phyloP scores from a whole-genome alignment of 2,888 invertebrate species.

The Polyommatus iphigenia region DNA sequence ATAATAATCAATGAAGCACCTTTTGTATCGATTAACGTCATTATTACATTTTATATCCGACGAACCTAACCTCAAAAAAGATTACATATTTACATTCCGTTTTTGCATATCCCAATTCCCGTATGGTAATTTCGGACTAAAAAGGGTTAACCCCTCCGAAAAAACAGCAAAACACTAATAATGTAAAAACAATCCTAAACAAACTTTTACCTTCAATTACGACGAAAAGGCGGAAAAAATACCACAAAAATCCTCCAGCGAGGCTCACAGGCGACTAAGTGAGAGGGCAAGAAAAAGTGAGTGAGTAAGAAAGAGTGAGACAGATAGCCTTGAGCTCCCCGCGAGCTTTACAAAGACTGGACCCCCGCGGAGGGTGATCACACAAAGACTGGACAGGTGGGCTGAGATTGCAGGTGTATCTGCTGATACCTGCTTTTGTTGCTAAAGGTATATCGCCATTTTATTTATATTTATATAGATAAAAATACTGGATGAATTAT shows the following conservation, averaged over 20 bases:
- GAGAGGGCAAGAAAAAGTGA: constrained; percentile 37
- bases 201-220: constrained; percentile 34
- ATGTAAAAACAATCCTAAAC: constrained; percentile 30
- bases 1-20: neutral
- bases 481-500: neutral
- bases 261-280: constrained; percentile 67
- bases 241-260: constrained; percentile 55
- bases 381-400: constrained; percentile 38
- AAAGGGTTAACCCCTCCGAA: constrained; percentile 13
- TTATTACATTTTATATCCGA: neutral
- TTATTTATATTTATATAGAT: neutral
- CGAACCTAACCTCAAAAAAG: neutral
- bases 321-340: constrained; percentile 45
- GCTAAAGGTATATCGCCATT: neutral
- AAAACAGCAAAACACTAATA: constrained; percentile 32
- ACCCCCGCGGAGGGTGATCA: constrained; percentile 31
- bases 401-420: constrained; percentile 57
- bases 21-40: neutral
- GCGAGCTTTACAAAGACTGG: constrained; percentile 34
- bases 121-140: neutral
- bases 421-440: constrained; percentile 62
- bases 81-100: neutral
- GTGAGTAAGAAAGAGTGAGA: neutral
- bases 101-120: neutral
- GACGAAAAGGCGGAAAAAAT: constrained; percentile 34